Evolutionary conservation across 2,888 invertebrate species (phyloP).

Genomic region (Myathropa florea): DNA sequence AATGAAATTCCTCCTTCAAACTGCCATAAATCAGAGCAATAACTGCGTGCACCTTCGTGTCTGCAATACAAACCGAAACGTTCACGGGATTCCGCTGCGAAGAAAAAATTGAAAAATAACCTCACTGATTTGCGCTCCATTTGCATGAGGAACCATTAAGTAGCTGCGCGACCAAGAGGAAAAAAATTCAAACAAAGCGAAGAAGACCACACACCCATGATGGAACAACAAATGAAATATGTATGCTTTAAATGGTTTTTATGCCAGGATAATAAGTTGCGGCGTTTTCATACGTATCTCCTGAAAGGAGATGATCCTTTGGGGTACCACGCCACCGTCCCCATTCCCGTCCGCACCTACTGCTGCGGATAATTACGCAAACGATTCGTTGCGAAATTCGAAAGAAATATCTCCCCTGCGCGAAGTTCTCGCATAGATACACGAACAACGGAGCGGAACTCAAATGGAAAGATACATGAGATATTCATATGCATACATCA

Average conservation of each 20-base stretch:
- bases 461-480: constrained; percentile 26
- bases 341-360: neutral
- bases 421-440: constrained; percentile 18
- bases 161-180: neutral
- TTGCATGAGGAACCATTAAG: constrained; percentile 32
- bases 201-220: neutral
- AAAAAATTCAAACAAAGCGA: neutral
- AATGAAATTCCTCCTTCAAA: neutral
- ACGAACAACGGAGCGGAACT: constrained; percentile 1
- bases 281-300: constrained; percentile 37
- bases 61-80: neutral
- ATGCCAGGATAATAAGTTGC: constrained; percentile 59
- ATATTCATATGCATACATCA: constrained; percentile 41
- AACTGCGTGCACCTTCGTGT: neutral
- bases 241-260: constrained; percentile 63
- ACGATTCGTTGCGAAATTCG: constrained; percentile 30
- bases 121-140: constrained; percentile 33
- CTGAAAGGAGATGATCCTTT: neutral
- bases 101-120: neutral
- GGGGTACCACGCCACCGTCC: neutral
- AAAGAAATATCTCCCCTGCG: constrained; percentile 27
- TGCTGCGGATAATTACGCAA: constrained; percentile 50
- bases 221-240: constrained; percentile 51
- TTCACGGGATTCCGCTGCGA: neutral
- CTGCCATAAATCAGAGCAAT: neutral